Evolutionary conservation across 2,797 vertebrate species (phyloP).

Genomic region (Menidia menidia): DNA sequence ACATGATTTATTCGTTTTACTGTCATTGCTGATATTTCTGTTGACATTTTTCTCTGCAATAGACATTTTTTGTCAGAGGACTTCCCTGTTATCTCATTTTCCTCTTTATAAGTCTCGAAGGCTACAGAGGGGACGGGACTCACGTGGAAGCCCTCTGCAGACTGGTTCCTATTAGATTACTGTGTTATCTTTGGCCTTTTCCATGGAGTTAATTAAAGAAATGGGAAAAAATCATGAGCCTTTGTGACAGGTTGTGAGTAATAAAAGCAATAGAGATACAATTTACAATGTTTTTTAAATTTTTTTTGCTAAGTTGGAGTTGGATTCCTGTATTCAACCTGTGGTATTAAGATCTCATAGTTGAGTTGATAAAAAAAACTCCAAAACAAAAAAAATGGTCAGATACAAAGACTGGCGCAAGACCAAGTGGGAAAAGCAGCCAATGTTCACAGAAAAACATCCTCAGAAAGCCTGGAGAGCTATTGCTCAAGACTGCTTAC

Average conservation of each 20-base stretch:
- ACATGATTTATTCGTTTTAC: neutral
- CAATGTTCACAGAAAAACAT: neutral
- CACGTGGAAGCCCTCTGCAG: too few species aligned
- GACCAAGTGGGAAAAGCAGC: neutral
- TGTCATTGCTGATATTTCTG: neutral
- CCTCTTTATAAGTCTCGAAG: neutral
- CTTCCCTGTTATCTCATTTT: neutral
- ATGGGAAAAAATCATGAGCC: neutral
- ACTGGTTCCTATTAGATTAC: neutral
- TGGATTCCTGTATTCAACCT: neutral
- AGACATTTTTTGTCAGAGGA: neutral
- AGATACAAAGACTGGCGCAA: neutral
- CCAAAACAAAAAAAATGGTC: neutral
- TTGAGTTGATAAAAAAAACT: neutral
- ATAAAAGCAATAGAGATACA: neutral
- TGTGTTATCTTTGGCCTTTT: neutral
- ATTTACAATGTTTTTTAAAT: neutral
- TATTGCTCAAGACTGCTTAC: neutral
- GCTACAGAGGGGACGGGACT: too few species aligned
- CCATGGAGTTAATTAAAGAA: neutral
- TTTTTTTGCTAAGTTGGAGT: neutral
- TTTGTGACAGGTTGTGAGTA: neutral
- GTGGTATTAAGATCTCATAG: neutral
- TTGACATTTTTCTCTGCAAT: neutral
- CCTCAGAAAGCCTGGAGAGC: neutral